phyloP scores from a whole-genome alignment of 2,797 vertebrate species.

The Malacoraja senta region DNA sequence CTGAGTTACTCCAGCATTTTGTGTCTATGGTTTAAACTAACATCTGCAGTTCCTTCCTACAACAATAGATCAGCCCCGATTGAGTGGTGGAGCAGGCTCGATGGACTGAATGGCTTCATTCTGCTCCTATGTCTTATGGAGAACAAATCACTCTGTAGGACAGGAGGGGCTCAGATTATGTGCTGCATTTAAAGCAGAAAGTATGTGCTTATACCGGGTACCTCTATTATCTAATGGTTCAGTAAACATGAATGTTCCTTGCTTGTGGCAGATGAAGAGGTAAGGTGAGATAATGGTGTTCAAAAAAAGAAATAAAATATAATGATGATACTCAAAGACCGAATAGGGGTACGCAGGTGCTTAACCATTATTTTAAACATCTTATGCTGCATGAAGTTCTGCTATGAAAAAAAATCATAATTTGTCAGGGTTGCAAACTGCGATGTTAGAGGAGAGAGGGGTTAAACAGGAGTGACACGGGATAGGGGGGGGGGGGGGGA shows the following conservation, averaged over 20 bases:
- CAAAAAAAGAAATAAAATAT: neutral
- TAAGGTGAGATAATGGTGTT: neutral
- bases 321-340: neutral
- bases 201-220: neutral
- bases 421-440: neutral
- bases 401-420: neutral
- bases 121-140: too few relatives aligned
- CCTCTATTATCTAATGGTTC: slow-evolving; percentile 28
- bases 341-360: neutral
- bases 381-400: neutral
- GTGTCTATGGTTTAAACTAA: too few relatives aligned
- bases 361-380: neutral
- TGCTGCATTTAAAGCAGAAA: neutral
- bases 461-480: too few relatives aligned
- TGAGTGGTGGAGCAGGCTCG: too few relatives aligned
- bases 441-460: too few relatives aligned
- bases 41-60: too few relatives aligned
- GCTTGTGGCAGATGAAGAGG: neutral
- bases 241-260: slow-evolving; percentile 17
- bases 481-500: too few relatives aligned
- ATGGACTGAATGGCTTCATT: too few relatives aligned
- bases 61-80: too few relatives aligned
- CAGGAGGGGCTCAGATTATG: neutral
- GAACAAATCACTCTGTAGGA: neutral
- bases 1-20: too few relatives aligned